Evolutionary conservation across 2,888 invertebrate species (phyloP).

Genomic region (Amblyjoppa fuscipennis): DNA sequence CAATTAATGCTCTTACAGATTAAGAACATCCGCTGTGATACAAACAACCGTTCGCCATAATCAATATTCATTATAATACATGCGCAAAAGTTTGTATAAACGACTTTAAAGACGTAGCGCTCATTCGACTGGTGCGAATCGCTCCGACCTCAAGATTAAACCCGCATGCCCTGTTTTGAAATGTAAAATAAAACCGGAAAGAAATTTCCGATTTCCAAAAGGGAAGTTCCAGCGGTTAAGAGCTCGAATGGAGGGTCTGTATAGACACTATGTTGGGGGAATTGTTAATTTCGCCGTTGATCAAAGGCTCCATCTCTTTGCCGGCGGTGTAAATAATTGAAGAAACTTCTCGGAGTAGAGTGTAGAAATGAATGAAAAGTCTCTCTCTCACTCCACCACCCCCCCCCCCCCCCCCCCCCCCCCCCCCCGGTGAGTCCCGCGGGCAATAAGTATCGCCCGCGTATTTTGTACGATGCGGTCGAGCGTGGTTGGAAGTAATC

Average conservation of each 20-base stretch:
- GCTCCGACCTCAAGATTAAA: too few relatives aligned
- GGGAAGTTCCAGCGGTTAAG: not conserved
- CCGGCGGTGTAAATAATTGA: slow-evolving; percentile 41
- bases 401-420: not conserved
- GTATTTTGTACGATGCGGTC: slow-evolving; percentile 22
- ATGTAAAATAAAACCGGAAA: too few relatives aligned
- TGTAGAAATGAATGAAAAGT: slow-evolving; percentile 23
- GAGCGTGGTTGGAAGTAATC: slow-evolving; percentile 75
- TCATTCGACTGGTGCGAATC: too few relatives aligned
- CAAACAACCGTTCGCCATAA: too few relatives aligned
- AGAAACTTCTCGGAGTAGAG: slow-evolving; percentile 32
- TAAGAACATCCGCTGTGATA: too few relatives aligned
- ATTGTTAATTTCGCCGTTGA: slow-evolving; percentile 20
- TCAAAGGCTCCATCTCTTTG: slow-evolving; percentile 19
- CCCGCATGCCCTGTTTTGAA: too few relatives aligned
- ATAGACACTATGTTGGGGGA: not conserved
- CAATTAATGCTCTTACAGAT: too few relatives aligned
- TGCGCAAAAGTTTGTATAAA: too few relatives aligned
- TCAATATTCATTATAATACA: too few relatives aligned
- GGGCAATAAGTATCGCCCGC: slow-evolving; percentile 16
- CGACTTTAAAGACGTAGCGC: too few relatives aligned
- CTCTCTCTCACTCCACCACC: not conserved
- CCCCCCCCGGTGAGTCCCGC: not conserved
- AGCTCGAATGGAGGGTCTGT: not conserved
- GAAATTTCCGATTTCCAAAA: not conserved